phyloP scores from a whole-genome alignment of 2,888 invertebrate genomes.

The Artemia sinica region DNA sequence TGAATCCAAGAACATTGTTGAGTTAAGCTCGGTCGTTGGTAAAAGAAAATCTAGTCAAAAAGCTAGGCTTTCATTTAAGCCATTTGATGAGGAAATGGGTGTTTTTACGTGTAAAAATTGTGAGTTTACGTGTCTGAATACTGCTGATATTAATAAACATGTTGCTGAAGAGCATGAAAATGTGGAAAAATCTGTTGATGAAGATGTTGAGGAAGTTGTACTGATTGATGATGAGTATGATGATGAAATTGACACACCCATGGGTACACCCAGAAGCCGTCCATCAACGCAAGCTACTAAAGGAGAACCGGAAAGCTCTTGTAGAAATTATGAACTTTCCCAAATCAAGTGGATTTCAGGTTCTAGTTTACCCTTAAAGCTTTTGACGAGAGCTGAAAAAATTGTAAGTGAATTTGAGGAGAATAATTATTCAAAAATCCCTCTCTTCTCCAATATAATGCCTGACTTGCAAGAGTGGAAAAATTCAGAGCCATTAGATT shows the following conservation, averaged over 20 bases:
- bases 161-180: neutral
- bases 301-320: neutral
- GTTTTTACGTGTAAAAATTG: neutral
- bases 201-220: neutral
- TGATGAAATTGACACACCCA: neutral
- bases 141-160: neutral
- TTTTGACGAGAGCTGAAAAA: neutral
- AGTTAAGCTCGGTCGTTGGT: neutral
- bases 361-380: neutral
- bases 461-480: conserved; percentile 4
- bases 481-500: neutral
- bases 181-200: neutral
- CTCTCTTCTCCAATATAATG: neutral
- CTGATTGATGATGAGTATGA: neutral
- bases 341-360: neutral
- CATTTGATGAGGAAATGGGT: conserved; percentile 1
- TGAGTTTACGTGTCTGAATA: neutral
- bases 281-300: neutral
- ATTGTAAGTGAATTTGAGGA: neutral
- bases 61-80: neutral
- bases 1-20: neutral
- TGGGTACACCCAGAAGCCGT: neutral
- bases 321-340: neutral
- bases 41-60: neutral
- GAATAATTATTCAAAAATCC: neutral